A percentile compares a stretch with the other conserved stretches of the same genome.
Evolutionary conservation across 1,140 invertebrate genomes (phyloP).

Genomic region (Papilio helenus): DNA sequence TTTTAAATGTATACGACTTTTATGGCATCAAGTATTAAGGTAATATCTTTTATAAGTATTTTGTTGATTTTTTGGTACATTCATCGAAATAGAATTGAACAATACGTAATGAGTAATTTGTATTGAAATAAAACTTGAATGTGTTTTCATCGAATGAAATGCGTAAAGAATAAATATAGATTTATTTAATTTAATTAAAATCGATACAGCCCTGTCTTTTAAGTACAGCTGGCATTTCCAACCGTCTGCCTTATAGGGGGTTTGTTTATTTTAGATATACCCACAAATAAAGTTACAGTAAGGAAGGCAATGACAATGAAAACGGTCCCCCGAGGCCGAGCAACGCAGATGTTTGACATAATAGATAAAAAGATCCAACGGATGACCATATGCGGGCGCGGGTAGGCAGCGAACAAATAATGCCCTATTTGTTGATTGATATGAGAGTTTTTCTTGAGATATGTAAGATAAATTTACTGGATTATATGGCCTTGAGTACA

Average conservation of each 20-base stretch:
- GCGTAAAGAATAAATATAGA: too few species aligned
- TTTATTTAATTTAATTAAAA: background rate
- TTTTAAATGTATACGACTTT: conserved; percentile 13
- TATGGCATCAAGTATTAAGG: background rate
- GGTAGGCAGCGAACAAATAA: conserved; percentile 10
- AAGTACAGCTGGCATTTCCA: conserved; percentile 9
- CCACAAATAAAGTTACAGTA: conserved; percentile 27
- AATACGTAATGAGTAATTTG: background rate
- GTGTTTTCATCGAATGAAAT: too few species aligned
- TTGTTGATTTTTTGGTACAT: background rate
- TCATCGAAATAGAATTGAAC: background rate
- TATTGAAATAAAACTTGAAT: background rate
- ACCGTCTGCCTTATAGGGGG: background rate
- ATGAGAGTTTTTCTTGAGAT: background rate
- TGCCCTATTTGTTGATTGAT: conserved; percentile 24
- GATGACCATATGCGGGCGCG: conserved; percentile 33
- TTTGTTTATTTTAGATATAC: conserved; percentile 31
- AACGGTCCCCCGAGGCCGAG: conserved; percentile 23
- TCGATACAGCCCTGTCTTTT: background rate
- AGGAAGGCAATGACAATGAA: conserved; percentile 33
- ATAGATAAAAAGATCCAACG: conserved; percentile 36
- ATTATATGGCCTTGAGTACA: background rate
- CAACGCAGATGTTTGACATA: conserved; percentile 34
- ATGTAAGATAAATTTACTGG: background rate
- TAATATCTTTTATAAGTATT: background rate